Conservation (phyloP, 2,888 invertebrate genomes). For the Penaeus monodon region DNA sequence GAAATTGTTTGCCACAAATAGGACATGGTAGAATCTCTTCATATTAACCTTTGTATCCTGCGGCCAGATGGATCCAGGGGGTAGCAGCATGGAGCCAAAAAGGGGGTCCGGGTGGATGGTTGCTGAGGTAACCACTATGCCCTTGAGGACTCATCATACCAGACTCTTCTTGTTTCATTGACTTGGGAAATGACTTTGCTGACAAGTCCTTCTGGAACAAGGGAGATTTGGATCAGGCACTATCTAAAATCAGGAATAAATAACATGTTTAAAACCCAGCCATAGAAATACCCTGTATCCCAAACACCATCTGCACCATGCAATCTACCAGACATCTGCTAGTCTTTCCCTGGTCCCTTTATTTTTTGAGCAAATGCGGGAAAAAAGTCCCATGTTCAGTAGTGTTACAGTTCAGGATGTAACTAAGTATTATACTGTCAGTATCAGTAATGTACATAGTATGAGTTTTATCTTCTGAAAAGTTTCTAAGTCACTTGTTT, state of each 20-base stretch:
- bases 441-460: too few species aligned
- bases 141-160: conserved; percentile 59
- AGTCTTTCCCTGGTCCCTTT: not conserved
- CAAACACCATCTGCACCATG: too few species aligned
- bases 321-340: not conserved
- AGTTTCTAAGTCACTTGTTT: too few species aligned
- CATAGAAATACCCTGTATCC: not conserved
- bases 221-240: conserved; percentile 63
- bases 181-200: conserved; percentile 62
- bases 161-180: conserved; percentile 46
- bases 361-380: not conserved
- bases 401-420: too few species aligned
- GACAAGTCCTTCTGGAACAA: conserved; percentile 66
- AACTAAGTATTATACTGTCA: too few species aligned
- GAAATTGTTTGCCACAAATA: conserved; percentile 63
- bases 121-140: conserved; percentile 39
- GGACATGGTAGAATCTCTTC: conserved; percentile 64
- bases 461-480: too few species aligned
- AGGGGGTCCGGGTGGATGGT: conserved; percentile 16
- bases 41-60: conserved; percentile 59
- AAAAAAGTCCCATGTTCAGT: too few species aligned
- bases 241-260: conserved; percentile 19
- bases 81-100: conserved; percentile 52
- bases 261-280: conserved; percentile 38
- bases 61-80: conserved; percentile 63